These are phyloP conservation scores for Hippocampus mohnikei DNA, from an alignment of 2,113 vertebrate species.

Conservation along the genomic window DNA sequence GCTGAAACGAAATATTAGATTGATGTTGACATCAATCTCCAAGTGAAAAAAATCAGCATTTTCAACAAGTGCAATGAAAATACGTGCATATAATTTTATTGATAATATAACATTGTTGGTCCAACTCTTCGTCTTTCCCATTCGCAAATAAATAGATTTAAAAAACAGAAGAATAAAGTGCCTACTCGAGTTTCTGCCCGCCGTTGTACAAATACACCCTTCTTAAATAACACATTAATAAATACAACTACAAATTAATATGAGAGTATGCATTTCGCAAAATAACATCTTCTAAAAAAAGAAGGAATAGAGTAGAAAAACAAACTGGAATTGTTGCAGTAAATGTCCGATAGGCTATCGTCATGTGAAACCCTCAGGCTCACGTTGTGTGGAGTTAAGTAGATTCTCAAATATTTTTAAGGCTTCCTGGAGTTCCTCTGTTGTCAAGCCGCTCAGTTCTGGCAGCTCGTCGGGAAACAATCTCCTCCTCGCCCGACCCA, in stretches of 20 bases:
- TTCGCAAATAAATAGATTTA: slow-evolving; percentile 8
- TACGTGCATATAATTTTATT: background rate
- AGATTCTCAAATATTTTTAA: slow-evolving; percentile 48
- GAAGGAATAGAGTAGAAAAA: background rate
- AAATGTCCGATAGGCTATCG: background rate
- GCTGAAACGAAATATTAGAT: background rate
- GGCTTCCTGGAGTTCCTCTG: slow-evolving; percentile 51
- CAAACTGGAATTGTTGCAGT: slow-evolving; percentile 21
- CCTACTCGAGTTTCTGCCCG: background rate
- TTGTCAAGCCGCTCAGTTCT: slow-evolving; percentile 52
- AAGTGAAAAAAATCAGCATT: background rate
- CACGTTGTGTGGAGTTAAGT: slow-evolving; percentile 33
- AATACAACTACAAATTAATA: slow-evolving; percentile 31
- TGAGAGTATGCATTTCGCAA: background rate
- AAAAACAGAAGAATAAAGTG: background rate
- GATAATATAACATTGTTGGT: slow-evolving; percentile 27
- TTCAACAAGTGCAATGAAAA: background rate
- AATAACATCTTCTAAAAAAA: background rate
- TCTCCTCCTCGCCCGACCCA: slow-evolving; percentile 33
- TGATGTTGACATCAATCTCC: background rate
- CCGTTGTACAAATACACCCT: background rate
- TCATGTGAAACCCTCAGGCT: slow-evolving; percentile 9
- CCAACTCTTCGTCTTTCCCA: slow-evolving; percentile 16
- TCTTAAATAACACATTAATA: slow-evolving; percentile 27
- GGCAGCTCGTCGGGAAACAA: slow-evolving; percentile 52